These are phyloP conservation scores for Agrypnus murinus DNA, from an alignment of 2,888 invertebrate genomes.

Conservation along the genomic window DNA sequence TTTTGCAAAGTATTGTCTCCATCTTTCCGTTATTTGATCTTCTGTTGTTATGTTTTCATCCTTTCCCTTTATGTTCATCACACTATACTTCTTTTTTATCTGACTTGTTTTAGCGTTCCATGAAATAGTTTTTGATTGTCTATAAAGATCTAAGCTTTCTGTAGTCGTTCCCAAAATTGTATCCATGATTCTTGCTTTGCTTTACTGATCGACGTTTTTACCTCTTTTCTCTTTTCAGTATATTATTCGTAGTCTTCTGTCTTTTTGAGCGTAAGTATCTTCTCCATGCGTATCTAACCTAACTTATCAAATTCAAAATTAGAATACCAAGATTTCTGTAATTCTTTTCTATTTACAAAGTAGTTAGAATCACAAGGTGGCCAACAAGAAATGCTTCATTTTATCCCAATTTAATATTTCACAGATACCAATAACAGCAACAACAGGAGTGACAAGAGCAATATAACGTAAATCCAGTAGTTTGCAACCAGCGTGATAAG, in stretches of 20 bases:
- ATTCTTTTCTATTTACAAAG: too few species aligned
- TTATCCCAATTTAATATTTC: too few species aligned
- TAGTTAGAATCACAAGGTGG: too few species aligned
- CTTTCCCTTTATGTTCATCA: neutral
- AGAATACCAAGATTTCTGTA: too few species aligned
- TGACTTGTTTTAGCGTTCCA: neutral
- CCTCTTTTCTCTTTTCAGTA: conserved; percentile 1
- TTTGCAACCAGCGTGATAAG: too few species aligned
- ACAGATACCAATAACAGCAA: too few species aligned
- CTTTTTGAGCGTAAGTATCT: conserved; percentile 5
- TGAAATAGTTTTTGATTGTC: conserved; percentile 7
- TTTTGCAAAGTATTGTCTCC: neutral
- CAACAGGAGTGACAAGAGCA: too few species aligned
- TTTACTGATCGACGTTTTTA: neutral
- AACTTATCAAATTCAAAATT: too few species aligned
- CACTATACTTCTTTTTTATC: conserved; percentile 8
- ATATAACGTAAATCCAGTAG: too few species aligned
- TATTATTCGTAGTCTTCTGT: conserved; percentile 13
- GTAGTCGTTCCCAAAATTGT: neutral
- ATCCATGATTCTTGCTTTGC: conserved; percentile 5
- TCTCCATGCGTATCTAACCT: too few species aligned
- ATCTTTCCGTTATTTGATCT: too few species aligned
- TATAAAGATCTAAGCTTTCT: conserved; percentile 5
- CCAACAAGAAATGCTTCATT: too few species aligned
- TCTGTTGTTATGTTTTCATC: neutral